Conservation (phyloP, 2,113 vertebrate species). For the Python bivittatus region DNA sequence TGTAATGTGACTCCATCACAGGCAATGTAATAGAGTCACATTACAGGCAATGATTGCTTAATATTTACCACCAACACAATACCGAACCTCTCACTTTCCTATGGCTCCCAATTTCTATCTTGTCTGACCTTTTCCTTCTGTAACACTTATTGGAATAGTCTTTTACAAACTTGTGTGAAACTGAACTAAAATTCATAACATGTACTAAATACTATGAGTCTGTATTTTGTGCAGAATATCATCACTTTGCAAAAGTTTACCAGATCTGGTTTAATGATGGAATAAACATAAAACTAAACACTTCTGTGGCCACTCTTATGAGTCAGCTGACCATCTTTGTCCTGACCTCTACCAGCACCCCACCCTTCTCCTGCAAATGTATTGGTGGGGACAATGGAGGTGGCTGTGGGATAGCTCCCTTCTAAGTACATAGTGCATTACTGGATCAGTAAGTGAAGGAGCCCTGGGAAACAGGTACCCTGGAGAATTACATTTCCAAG, state of each 20-base stretch:
- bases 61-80: too few relatives aligned
- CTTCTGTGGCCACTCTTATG: not conserved
- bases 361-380: not conserved
- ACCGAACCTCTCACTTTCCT: not conserved
- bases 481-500: not conserved
- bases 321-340: not conserved
- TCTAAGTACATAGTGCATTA: not conserved
- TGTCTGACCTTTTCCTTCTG: not conserved
- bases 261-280: not conserved
- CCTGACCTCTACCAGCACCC: not conserved
- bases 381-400: not conserved
- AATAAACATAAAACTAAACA: not conserved
- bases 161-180: not conserved
- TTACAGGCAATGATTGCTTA: too few relatives aligned
- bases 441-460: not conserved
- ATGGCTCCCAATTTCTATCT: not conserved
- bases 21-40: too few relatives aligned
- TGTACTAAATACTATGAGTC: not conserved
- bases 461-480: not conserved
- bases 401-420: not conserved
- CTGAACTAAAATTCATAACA: not conserved
- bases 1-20: too few relatives aligned
- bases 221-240: not conserved
- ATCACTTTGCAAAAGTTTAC: not conserved
- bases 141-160: not conserved